Conservation (phyloP, 2,113 vertebrate genomes). For the Nibea coibor region DNA sequence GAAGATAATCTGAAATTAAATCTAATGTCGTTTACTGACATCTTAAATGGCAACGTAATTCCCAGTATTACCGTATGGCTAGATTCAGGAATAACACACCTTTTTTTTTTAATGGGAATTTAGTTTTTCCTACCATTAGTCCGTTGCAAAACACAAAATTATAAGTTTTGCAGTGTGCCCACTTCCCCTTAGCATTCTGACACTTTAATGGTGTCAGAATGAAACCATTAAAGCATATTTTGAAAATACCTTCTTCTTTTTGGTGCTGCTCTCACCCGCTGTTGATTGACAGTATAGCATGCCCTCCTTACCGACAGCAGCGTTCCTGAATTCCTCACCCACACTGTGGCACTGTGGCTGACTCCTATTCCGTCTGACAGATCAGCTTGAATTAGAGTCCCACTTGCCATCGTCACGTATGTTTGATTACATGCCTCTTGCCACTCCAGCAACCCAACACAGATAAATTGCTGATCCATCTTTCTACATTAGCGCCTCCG, state of each 20-base stretch:
- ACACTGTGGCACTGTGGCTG: neutral
- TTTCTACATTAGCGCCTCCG: slow-evolving; percentile 37
- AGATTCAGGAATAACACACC: neutral
- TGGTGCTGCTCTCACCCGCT: slow-evolving; percentile 28
- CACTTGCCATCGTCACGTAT: slow-evolving; percentile 32
- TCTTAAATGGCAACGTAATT: neutral
- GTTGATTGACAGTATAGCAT: slow-evolving; percentile 31
- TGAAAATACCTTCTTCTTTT: slow-evolving; percentile 22
- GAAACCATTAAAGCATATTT: slow-evolving; percentile 37
- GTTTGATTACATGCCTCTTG: slow-evolving; percentile 56
- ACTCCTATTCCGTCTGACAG: slow-evolving; percentile 26
- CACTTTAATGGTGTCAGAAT: too few relatives aligned
- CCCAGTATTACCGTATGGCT: neutral
- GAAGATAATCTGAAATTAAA: neutral
- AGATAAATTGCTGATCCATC: slow-evolving; percentile 57
- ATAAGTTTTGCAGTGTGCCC: slow-evolving; percentile 9
- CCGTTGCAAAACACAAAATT: slow-evolving; percentile 12
- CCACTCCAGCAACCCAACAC: slow-evolving; percentile 31
- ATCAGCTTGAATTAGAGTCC: slow-evolving; percentile 32
- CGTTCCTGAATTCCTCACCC: slow-evolving; percentile 24
- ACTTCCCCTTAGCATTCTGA: slow-evolving; percentile 26
- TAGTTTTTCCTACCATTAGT: neutral
- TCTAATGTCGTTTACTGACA: neutral
- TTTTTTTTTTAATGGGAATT: slow-evolving; percentile 3
- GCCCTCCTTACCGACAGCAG: slow-evolving; percentile 20